phyloP scores from a whole-genome alignment of 2,888 invertebrate species.

The Dyspetes luteomarginatus region DNA sequence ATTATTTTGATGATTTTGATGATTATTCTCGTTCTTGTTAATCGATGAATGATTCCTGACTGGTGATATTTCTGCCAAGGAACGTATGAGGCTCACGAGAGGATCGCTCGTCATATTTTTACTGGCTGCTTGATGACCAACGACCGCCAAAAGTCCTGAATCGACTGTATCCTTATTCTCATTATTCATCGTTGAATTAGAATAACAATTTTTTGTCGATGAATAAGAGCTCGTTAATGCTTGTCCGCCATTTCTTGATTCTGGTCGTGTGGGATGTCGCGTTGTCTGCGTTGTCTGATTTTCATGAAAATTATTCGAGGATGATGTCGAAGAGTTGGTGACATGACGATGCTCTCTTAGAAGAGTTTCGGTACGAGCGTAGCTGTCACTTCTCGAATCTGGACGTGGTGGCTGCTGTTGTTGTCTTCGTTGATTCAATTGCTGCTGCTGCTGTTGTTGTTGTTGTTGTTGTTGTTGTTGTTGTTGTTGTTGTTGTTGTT shows the following conservation, averaged over 20 bases:
- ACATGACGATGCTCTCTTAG: constrained; percentile 76
- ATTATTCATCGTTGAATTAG: constrained; percentile 49
- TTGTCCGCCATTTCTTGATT: constrained; percentile 66
- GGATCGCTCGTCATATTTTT: constrained; percentile 71
- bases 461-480: constrained; percentile 59
- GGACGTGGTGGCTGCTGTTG: constrained; percentile 78
- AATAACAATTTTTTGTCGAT: constrained; percentile 66
- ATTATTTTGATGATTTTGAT: constrained; percentile 61
- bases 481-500: too few relatives aligned
- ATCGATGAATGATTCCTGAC: constrained; percentile 72
- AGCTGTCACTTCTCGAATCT: constrained; percentile 80
- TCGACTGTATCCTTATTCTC: constrained; percentile 72
- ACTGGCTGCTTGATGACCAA: constrained; percentile 71
- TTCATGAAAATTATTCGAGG: constrained; percentile 46
- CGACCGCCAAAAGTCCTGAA: constrained; percentile 75
- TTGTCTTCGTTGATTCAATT: constrained; percentile 51
- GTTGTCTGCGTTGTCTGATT: constrained; percentile 26
- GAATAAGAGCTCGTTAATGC: constrained; percentile 20
- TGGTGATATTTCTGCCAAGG: constrained; percentile 79
- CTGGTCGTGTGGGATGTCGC: constrained; percentile 62
- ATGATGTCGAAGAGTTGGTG: constrained; percentile 42
- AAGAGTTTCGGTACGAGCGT: constrained; percentile 77
- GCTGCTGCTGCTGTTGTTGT: constrained; percentile 69
- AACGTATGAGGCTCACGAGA: constrained; percentile 80
- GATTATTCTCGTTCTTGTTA: constrained; percentile 75